These are phyloP conservation scores for Sebastes miniatus DNA, from an alignment of 2,797 vertebrate species.

Conservation along the genomic window DNA sequence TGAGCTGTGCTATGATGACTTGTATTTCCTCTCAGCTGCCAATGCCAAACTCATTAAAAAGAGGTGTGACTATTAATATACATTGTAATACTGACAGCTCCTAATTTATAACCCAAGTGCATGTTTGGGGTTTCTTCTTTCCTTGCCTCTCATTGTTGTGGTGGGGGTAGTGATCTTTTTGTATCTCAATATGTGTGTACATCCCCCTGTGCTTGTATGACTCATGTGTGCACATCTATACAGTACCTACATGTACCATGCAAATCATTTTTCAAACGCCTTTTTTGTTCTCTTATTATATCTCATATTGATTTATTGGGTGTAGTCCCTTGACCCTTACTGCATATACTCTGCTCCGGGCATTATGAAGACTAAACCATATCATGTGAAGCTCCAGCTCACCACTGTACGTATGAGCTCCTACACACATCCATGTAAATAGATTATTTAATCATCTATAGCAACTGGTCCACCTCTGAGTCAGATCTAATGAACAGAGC, in stretches of 20 bases:
- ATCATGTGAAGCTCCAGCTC: conserved; percentile 26
- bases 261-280: conserved; percentile 53
- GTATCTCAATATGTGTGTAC: conserved; percentile 36
- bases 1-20: conserved; percentile 98
- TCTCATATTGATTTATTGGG: conserved; percentile 77
- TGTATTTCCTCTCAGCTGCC: conserved; percentile 99
- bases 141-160: conserved; percentile 82
- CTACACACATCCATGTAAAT: not conserved
- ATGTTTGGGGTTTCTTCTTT: conserved; percentile 83
- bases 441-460: not conserved
- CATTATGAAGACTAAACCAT: conserved; percentile 50
- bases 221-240: conserved; percentile 16
- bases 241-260: conserved; percentile 6
- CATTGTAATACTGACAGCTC: conserved; percentile 99
- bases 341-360: conserved; percentile 47
- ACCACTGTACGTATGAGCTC: not conserved
- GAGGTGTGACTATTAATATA: conserved; percentile 99
- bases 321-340: conserved; percentile 65
- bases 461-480: not conserved
- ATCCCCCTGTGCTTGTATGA: conserved; percentile 13
- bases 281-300: conserved; percentile 62
- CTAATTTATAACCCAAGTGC: conserved; percentile 98
- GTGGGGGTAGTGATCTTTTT: conserved; percentile 69
- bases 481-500: not conserved
- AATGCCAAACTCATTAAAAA: conserved; percentile 99